Evolutionary conservation across 2,797 vertebrate genomes (phyloP), one percentile per base, ranked within the genome.

Genomic region (Helicolenus hilgendorfi): DNA sequence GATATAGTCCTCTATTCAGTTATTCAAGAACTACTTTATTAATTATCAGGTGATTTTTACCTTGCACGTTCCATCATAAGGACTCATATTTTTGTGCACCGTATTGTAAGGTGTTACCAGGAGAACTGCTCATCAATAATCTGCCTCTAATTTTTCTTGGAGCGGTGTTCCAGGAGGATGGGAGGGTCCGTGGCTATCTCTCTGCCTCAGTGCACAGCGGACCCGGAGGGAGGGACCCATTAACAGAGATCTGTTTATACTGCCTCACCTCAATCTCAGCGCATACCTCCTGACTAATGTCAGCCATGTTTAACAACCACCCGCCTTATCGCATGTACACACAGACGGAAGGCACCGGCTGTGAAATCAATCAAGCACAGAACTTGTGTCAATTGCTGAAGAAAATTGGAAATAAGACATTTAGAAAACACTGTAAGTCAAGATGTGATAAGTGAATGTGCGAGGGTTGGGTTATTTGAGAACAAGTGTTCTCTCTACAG

Each of bases 291-390:
- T 74, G 83, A 92, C 88, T 95, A 91, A 95, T 93, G 92, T 90
- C 94, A 84, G 79, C 86, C 89, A 86, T 95, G 92, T 97, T 96
- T 92, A 96, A 95, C 89, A 92, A 91, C 84, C 75, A 38, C 69
- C 94, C 77, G 79, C 80, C 94, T 96, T 96, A 95, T 97, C 93
- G 24, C 84, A 70, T 74, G 77, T 84, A 80, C 85, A 93, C 94
- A 96, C 73, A 78, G 83, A 85, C 82, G 84, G 36, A 84, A 74
- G 85, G 84, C 69, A 65, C 41, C 31, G 0, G 33, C 56, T 11
- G 74, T 10, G 26, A 60, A 95, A 92, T 95, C 88, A 94, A 86
- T 92, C 94, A 95, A 63, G 45, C 80, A 45, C 80, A 81, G 49
- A 87, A 81, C 72, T 85, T 56, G 49, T 77, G 84, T 90, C 86